Evolutionary conservation across 2,888 invertebrate species (phyloP).

Genomic region (Caenorhabditis zanzibari): DNA sequence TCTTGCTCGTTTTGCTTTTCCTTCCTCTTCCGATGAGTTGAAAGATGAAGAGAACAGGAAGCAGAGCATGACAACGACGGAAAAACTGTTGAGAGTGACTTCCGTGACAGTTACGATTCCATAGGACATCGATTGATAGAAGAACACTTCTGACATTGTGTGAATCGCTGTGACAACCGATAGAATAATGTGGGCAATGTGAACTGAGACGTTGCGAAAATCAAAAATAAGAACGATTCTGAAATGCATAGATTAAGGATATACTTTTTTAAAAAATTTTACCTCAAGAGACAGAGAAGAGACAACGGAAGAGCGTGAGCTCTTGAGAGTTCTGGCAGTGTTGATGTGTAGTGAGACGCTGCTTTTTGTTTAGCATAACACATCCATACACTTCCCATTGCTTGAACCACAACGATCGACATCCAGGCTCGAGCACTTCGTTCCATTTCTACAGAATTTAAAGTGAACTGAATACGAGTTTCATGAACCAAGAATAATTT

Average conservation of each 20-base stretch:
- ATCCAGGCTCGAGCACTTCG: slow-evolving; percentile 62
- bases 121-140: slow-evolving; percentile 62
- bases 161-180: slow-evolving; percentile 52
- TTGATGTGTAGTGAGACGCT: slow-evolving; percentile 41
- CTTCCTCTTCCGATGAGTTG: background rate
- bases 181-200: slow-evolving; percentile 63
- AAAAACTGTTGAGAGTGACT: slow-evolving; percentile 65
- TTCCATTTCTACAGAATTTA: slow-evolving; percentile 27
- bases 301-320: slow-evolving; percentile 64
- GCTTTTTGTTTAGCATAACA: slow-evolving; percentile 52
- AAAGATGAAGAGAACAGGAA: slow-evolving; percentile 37
- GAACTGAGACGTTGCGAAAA: slow-evolving; percentile 52
- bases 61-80: slow-evolving; percentile 54
- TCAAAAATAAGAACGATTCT: slow-evolving; percentile 65
- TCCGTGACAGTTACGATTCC: slow-evolving; percentile 65
- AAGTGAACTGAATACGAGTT: background rate
- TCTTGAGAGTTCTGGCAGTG: slow-evolving; percentile 43
- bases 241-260: slow-evolving; percentile 4
- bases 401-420: slow-evolving; percentile 62
- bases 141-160: slow-evolving; percentile 67
- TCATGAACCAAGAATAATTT: background rate
- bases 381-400: slow-evolving; percentile 68
- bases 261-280: background rate
- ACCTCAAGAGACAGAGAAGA: slow-evolving; percentile 52
- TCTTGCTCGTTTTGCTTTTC: slow-evolving; percentile 14